A percentile compares a stretch with the other conserved stretches of the same genome.
These are phyloP conservation scores for Apotomis betuletana DNA, from an alignment of 2,888 invertebrate species.

Conservation along the genomic window DNA sequence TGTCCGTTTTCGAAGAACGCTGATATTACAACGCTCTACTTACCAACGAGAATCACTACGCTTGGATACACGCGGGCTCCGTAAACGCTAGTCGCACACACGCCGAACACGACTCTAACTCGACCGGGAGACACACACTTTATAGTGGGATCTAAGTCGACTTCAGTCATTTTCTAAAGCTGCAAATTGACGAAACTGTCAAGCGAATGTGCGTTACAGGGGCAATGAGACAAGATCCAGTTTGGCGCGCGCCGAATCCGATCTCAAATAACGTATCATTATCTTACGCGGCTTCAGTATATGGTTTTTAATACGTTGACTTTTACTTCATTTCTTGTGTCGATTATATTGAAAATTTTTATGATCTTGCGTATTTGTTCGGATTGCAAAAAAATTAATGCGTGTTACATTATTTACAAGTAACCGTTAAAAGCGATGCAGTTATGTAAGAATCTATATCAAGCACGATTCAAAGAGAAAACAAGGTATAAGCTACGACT, in stretches of 20 bases:
- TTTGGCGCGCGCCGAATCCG: conserved; percentile 1
- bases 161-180: conserved; percentile 3
- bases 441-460: background rate
- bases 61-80: conserved; percentile 46
- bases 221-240: background rate
- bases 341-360: conserved; percentile 1
- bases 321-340: conserved; percentile 24
- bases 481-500: too few species aligned
- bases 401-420: conserved; percentile 3
- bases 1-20: conserved; percentile 36
- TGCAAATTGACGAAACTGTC: conserved; percentile 16
- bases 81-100: conserved; percentile 19
- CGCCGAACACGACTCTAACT: conserved; percentile 9
- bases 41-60: conserved; percentile 53
- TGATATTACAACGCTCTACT: conserved; percentile 52
- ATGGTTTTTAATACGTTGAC: conserved; percentile 20
- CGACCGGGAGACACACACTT: background rate
- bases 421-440: background rate
- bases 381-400: background rate
- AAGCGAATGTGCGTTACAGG: conserved; percentile 12
- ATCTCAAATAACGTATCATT: conserved; percentile 21
- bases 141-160: background rate
- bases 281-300: conserved; percentile 8
- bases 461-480: too few species aligned
- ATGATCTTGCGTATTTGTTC: background rate